Evolutionary conservation across 1,140 invertebrate species (phyloP), one percentile per base, ranked within the genome.

Genomic region (Diorhabda carinulata): DNA sequence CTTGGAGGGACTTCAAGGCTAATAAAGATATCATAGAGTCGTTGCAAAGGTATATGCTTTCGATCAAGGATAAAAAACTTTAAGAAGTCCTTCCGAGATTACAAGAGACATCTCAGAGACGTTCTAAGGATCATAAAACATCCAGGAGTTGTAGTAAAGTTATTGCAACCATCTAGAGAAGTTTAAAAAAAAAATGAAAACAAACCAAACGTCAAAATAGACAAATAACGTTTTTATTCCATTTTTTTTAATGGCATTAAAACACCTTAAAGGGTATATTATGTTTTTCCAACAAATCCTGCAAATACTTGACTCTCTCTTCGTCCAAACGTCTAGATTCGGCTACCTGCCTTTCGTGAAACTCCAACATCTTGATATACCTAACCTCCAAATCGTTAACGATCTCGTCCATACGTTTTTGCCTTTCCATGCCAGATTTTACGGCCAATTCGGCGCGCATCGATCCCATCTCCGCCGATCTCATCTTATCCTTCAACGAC

Each of bases 311-410:
- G 43, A 74, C 67, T 64, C 60, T 47, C 8, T 66, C 60, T 42
- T 74, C 73, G 63, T 74, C 70, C n/a, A 64, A 25, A 5, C 45
- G 62, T 52, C 70, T 75, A 25, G 45, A 64, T 45, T 73, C 64
- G 57, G 66, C 57, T 2, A 73, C 67, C 66, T 76, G 66, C 2
- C 66, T 41, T 47, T 70, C 70, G 57, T 73, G 70, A 4, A 25
- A 41, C 52, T 73, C 72, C 44, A 76, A 61, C 69, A 76, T 71
- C 64, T 73, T 70, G 7, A 70, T 72, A 41, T 76, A 76, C 57
- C 71, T 76, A 3, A 71, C 64, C 66, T 76, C 72, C 43, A 76
- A 70, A 59, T 63, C 64, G 43, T 76, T 73, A 6, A 76, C 60
- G 4, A 72, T 67, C 41, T 70, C 61, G 43, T 76, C 72, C 25